Conservation (phyloP, 2,113 vertebrate genomes). For the Kryptolebias marmoratus region DNA sequence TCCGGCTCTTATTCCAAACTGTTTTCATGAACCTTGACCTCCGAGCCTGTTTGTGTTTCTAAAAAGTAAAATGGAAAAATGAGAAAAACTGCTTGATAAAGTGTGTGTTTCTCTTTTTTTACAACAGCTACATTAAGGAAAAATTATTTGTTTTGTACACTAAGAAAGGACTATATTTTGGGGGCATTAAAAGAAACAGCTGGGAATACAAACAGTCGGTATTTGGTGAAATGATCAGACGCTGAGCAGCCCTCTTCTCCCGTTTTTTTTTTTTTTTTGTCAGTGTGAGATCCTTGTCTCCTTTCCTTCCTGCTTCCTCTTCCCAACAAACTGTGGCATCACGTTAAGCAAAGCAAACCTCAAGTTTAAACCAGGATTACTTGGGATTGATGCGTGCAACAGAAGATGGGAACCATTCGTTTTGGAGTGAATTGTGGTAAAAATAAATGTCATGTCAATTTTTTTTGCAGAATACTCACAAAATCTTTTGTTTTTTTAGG, state of each 20-base stretch:
- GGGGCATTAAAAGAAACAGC: background rate
- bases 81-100: too few species aligned
- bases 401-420: background rate
- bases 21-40: too few species aligned
- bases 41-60: too few species aligned
- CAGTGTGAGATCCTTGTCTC: slow-evolving; percentile 4
- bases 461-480: background rate
- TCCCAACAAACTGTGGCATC: background rate
- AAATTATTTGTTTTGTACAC: too few species aligned
- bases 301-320: slow-evolving; percentile 54
- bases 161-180: too few species aligned
- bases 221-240: slow-evolving; percentile 1
- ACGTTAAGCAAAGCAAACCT: background rate
- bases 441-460: background rate
- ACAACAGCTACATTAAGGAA: too few species aligned
- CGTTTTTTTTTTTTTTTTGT: background rate
- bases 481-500: background rate
- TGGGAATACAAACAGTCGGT: background rate
- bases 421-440: background rate
- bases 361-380: background rate
- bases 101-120: too few species aligned
- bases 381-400: background rate
- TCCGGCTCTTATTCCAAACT: too few species aligned
- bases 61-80: too few species aligned
- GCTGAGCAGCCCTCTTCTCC: background rate